Base-by-base conservation (phyloP, 2,113 vertebrate genomes). In the Tetraodon nigroviridis region DNA sequence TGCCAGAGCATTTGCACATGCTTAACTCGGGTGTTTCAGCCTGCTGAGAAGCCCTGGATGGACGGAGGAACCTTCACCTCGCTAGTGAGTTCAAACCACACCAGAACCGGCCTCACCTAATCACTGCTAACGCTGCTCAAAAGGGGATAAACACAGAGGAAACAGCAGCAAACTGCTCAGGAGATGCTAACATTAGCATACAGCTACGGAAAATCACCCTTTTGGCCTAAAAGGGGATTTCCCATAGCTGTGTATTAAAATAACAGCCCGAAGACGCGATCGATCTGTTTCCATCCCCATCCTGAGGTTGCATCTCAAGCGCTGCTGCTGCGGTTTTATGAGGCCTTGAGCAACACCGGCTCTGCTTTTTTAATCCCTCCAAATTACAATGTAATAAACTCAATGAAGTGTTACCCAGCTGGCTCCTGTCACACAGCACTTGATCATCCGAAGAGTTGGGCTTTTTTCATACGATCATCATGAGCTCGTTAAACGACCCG, bases 1-100 rank as follows among this genome's bases (percentile, higher is more conserved):
- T 64, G 71, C 73, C 67, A 71, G 58, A 68, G 45, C 19, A 50
- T 75, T 78, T 68, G 67, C 62, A 76, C 60, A 20, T 72, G 64
- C 52, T 62, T 64, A 75, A 78, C 61, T 79, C 65, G 16, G 67
- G 56, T 77, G 50, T 69, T 76, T 49, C 32, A 15, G 11, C 42
- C 42, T 17, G 55, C 55, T 61, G 16, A 61, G 54, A 65, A 32
- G 54, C 16, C 0, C 16, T 18, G 22, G 62, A 77, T 71, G 78
- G 32, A 37, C 58, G 71, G 71, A 78, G 16, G 16, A 81, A 81
- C 5, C 77, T 62, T 50, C 6, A 62, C 53, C 40, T 69, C 49
- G 61, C 8, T 27, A 64, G 49, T 29, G 12, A 14, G 60, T 60
- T 69, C 37, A 47, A 70, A 75, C 14, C 17, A 18, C 8, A 4